phyloP scores from a whole-genome alignment of 1,140 invertebrate genomes.

The Teleogryllus occipitalis region DNA sequence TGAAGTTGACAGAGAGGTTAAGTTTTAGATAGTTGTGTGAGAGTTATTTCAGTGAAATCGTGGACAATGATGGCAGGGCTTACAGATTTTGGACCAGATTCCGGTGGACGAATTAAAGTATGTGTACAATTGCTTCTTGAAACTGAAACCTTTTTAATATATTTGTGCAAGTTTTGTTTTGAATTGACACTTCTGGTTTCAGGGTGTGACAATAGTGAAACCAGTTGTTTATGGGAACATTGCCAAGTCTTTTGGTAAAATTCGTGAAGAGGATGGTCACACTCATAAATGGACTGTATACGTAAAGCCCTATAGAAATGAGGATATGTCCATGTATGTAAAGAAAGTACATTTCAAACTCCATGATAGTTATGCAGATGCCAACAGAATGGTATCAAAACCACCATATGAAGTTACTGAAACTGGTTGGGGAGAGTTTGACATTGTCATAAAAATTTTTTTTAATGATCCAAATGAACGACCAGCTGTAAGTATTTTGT shows the following conservation, averaged over 20 bases:
- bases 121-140: conserved; percentile 19
- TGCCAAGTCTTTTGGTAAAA: conserved; percentile 91
- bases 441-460: conserved; percentile 96
- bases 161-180: conserved; percentile 24
- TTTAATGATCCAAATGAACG: conserved; percentile 95
- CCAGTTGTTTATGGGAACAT: conserved; percentile 96
- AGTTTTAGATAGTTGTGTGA: no score
- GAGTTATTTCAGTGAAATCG: no score
- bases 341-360: conserved; percentile 97
- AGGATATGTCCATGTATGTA: conserved; percentile 90
- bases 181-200: conserved; percentile 17
- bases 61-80: conserved; percentile 47
- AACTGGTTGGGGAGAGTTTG: conserved; percentile 99
- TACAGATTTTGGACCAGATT: conserved; percentile 72
- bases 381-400: conserved; percentile 83
- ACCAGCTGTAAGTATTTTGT: conserved; percentile 55
- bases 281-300: conserved; percentile 99
- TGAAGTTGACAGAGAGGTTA: no score
- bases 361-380: conserved; percentile 95
- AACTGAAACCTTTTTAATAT: conserved; percentile 21
- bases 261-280: conserved; percentile 96
- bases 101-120: conserved; percentile 69
- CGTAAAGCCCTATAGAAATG: conserved; percentile 86
- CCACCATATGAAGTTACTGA: conserved; percentile 97
- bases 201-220: conserved; percentile 88